Conservation (phyloP, 92 coral and sea anemone genomes). For the Epizoanthus scotinus region DNA sequence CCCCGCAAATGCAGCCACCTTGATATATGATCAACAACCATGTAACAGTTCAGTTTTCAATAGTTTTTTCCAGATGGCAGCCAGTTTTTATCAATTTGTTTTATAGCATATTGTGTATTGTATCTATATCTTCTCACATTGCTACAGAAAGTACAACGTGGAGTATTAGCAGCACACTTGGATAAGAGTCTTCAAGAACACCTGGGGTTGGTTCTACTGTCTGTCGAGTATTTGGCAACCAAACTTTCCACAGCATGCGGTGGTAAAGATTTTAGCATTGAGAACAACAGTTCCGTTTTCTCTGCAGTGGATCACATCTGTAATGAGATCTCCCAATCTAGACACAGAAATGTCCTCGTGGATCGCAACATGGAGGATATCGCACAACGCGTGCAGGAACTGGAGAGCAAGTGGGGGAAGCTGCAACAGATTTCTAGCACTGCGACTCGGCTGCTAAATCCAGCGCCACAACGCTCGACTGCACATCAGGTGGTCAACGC, state of each 20-base stretch:
- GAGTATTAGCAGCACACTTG: not conserved
- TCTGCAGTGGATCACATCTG: not conserved
- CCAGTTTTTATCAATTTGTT: not conserved
- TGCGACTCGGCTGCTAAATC: not conserved
- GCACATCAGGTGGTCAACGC: not conserved
- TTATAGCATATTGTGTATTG: not conserved
- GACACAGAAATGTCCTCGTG: not conserved
- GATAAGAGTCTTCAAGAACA: not conserved
- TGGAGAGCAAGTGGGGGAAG: not conserved
- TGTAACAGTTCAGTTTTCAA: not conserved
- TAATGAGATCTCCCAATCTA: not conserved
- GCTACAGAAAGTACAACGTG: constrained; percentile 7
- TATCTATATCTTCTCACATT: not conserved
- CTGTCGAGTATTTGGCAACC: not conserved
- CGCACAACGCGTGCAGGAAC: not conserved
- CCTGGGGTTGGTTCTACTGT: not conserved
- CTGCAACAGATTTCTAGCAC: not conserved
- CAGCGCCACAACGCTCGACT: not conserved
- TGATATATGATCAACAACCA: not conserved
- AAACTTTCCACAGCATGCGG: not conserved
- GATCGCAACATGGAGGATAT: not conserved
- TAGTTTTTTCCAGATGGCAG: not conserved
- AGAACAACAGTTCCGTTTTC: not conserved
- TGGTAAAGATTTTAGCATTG: not conserved
- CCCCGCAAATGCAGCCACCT: too few relatives aligned